Percentiles rank a stretch among this genome's conserved stretches.
phyloP scores from a whole-genome alignment of 2,888 invertebrate genomes.

The Clistopyga incitator region DNA sequence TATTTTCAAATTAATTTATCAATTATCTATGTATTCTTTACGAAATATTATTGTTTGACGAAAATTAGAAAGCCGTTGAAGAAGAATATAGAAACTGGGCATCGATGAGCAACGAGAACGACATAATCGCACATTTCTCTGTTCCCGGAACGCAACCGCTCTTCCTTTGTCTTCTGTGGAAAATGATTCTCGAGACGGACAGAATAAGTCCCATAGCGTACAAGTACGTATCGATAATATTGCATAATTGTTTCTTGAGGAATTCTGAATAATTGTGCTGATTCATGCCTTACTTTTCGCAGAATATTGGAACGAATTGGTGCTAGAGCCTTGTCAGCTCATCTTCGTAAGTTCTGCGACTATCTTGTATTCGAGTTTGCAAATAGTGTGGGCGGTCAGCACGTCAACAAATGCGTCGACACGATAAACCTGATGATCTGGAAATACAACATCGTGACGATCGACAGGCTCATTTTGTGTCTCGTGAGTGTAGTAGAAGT shows the following conservation, averaged over 20 bases:
- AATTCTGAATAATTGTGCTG: conserved; percentile 2
- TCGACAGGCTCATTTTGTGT: conserved; percentile 96
- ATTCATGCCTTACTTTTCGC: conserved; percentile 66
- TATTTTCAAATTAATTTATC: background rate
- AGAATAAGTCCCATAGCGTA: conserved; percentile 97
- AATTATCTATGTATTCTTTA: background rate
- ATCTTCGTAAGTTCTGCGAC: conserved; percentile 97
- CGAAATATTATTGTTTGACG: conserved; percentile 1
- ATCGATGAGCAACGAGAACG: conserved; percentile 98
- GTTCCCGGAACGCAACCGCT: conserved; percentile 96
- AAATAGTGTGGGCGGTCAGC: conserved; percentile 94
- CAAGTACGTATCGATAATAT: conserved; percentile 87
- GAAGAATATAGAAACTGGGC: conserved; percentile 98
- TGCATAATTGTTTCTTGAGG: background rate
- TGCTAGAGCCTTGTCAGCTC: conserved; percentile 95
- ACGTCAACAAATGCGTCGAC: conserved; percentile 97
- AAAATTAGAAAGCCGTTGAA: conserved; percentile 91
- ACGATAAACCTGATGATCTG: conserved; percentile 98
- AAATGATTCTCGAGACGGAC: conserved; percentile 97
- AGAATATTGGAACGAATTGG: conserved; percentile 97
- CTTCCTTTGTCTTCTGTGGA: conserved; percentile 97
- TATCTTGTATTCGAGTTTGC: conserved; percentile 97
- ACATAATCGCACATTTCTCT: conserved; percentile 97
- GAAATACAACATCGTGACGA: conserved; percentile 98
- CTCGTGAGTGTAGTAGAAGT: conserved; percentile 86